Conservation (phyloP, 2,113 vertebrate species). For the Dicaeum eximium region DNA sequence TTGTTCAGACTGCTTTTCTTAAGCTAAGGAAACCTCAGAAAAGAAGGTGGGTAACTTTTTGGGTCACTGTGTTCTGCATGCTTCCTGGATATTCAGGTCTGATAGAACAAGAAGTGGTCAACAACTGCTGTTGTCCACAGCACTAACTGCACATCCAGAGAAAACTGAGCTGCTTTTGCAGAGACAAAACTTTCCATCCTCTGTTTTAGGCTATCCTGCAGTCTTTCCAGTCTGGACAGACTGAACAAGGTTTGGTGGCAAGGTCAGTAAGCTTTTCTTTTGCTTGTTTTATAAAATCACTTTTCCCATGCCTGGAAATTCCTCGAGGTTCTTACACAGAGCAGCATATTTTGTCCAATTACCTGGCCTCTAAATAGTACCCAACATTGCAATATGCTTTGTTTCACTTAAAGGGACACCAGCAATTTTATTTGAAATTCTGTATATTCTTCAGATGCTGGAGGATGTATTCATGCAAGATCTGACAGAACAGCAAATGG, state of each 20-base stretch:
- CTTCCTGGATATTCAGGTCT: not conserved
- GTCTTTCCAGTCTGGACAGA: not conserved
- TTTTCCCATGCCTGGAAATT: not conserved
- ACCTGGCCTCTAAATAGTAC: not conserved
- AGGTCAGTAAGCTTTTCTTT: fast-evolving
- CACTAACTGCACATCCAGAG: not conserved
- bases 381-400: not conserved
- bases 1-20: not conserved
- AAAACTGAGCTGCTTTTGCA: not conserved
- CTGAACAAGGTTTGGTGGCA: not conserved
- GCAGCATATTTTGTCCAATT: not conserved
- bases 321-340: not conserved
- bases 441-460: not conserved
- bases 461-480: not conserved
- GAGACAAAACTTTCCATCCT: not conserved
- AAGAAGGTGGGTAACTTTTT: not conserved
- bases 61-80: not conserved
- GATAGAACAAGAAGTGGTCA: not conserved
- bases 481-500: not conserved
- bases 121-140: not conserved
- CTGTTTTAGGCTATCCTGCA: not conserved
- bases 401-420: not conserved
- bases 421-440: not conserved
- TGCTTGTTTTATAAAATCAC: not conserved
- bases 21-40: not conserved